These are phyloP conservation scores for Alcis repandata DNA, from an alignment of 2,888 invertebrate species.

Conservation along the genomic window DNA sequence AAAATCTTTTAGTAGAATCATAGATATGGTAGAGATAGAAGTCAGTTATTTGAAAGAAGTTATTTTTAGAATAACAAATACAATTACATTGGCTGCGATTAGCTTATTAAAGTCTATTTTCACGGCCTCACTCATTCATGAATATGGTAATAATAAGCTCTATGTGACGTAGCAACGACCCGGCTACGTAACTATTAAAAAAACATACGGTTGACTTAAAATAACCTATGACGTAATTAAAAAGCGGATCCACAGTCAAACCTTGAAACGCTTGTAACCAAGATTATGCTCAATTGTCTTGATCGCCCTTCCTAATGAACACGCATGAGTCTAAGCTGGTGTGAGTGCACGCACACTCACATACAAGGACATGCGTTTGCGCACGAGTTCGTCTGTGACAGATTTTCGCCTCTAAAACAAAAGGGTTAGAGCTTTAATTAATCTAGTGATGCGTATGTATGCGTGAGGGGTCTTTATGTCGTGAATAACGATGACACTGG, in stretches of 20 bases:
- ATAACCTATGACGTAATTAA: slow-evolving; percentile 68
- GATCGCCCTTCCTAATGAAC: slow-evolving; percentile 58
- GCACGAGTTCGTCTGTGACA: slow-evolving; percentile 21
- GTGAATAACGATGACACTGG: slow-evolving; percentile 56
- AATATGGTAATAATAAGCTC: slow-evolving; percentile 4
- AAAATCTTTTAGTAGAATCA: too few species aligned
- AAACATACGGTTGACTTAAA: slow-evolving; percentile 61
- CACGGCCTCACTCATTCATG: slow-evolving; percentile 1
- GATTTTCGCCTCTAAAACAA: slow-evolving; percentile 33
- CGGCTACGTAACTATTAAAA: slow-evolving; percentile 53
- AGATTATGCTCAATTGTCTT: slow-evolving; percentile 61
- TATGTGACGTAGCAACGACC: slow-evolving; percentile 15
- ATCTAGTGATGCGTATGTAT: slow-evolving; percentile 3
- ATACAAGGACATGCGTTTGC: slow-evolving; percentile 16
- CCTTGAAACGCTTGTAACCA: slow-evolving; percentile 66
- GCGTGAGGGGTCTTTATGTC: slow-evolving; percentile 41
- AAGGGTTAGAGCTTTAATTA: slow-evolving; percentile 28
- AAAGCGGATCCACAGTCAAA: slow-evolving; percentile 68
- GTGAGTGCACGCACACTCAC: slow-evolving; percentile 47
- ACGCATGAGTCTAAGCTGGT: slow-evolving; percentile 38
- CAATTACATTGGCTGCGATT: background rate
- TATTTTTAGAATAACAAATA: too few species aligned
- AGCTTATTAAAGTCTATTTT: background rate
- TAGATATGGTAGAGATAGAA: too few species aligned
- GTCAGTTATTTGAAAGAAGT: too few species aligned